These are phyloP conservation scores for Ailuropoda melanoleuca DNA, from an alignment of 2,113 vertebrate species.

Conservation along the genomic window DNA sequence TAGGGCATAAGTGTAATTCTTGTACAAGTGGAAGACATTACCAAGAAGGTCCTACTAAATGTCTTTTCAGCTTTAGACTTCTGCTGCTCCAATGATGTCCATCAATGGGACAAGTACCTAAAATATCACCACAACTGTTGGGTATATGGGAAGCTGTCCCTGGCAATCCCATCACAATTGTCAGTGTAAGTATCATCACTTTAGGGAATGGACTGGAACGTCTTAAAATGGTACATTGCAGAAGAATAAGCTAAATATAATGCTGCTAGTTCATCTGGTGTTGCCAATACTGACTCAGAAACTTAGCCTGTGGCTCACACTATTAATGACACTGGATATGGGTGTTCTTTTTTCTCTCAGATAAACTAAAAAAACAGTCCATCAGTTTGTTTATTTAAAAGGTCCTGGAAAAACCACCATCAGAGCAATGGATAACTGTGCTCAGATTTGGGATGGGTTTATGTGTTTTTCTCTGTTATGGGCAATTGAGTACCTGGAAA, in stretches of 20 bases:
- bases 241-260: neutral
- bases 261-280: neutral
- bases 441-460: neutral
- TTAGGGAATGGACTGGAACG: neutral
- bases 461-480: neutral
- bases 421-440: neutral
- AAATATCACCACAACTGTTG: neutral
- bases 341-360: neutral
- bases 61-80: neutral
- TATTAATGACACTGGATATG: neutral
- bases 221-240: neutral
- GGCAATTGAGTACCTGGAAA: neutral
- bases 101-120: neutral
- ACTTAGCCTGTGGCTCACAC: neutral
- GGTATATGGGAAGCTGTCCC: neutral
- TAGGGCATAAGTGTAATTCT: neutral
- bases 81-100: neutral
- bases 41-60: neutral
- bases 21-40: neutral
- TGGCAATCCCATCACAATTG: neutral
- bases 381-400: neutral
- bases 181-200: neutral
- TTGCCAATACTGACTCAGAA: neutral
- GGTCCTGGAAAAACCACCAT: neutral
- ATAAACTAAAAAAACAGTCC: neutral